Base-by-base conservation (phyloP, 1,140 invertebrate genomes). In the Lerema accius region DNA sequence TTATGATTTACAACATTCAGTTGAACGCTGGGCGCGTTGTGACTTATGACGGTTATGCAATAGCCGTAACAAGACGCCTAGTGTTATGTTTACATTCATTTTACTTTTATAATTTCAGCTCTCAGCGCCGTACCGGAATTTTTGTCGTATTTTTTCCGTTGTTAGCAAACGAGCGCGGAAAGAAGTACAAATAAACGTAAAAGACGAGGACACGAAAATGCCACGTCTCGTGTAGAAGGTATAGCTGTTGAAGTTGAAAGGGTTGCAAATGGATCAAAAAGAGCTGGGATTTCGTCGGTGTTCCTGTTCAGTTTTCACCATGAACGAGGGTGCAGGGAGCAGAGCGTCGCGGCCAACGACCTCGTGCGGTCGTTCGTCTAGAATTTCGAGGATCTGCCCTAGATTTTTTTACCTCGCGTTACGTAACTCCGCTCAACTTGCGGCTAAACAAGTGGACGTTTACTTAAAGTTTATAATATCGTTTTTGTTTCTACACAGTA, bases 311-410 rank as follows among this genome's bases (percentile, higher is more conserved):
- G 2, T 5, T 2, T 23, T 63, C 70, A 63, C 66, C 65, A 53
- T 58, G 55, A 9, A 61, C 56, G 45, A 75, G 73, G 73, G 73
- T 65, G 69, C 72, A 74, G 76, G 76, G 69, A 75, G 64, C 65
- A 77, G 68, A 76, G 73, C 75, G 72, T 23, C 53, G 72, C 78
- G 86, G 86, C 85, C 84, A 80, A 76, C 71, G 86, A 86, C 80
- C 84, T 50, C 64, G 49, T 35, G 32, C 40, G 70, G 66, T 73
- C 68, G 80, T 74, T 82, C 74, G 78, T 81, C 81, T 85, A 86
- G 74, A 83, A 77, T 83, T 86, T 86, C 67, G 82, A 86, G 73
- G 81, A 78, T 83, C 74, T 77, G 84, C 63, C 82, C 84, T 76
- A 89, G 71, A 79, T 88, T 83, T 82, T 55, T 75, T 67, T 35